Evolutionary conservation across 1,140 invertebrate genomes (phyloP).

Genomic region (Magallana gigas): DNA sequence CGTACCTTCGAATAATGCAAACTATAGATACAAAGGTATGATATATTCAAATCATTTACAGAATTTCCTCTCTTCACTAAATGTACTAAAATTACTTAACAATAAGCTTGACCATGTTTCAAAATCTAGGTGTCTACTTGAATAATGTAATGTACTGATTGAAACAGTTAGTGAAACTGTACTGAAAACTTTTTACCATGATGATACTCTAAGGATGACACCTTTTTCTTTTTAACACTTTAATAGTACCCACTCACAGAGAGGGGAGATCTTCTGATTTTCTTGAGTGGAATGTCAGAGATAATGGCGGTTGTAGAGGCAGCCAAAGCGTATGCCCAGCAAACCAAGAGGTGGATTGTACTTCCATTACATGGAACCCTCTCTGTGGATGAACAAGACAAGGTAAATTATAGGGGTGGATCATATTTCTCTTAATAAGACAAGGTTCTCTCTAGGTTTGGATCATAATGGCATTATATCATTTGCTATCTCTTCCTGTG

Average conservation of each 20-base stretch:
- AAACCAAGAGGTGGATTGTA: constrained; percentile 94
- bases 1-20: constrained; percentile 95
- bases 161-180: no score
- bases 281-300: constrained; percentile 97
- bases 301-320: constrained; percentile 95
- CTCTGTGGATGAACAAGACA: constrained; percentile 96
- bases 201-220: no score
- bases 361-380: constrained; percentile 95
- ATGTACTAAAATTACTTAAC: no score
- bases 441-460: no score
- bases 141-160: no score
- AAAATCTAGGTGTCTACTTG: no score
- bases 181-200: no score
- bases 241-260: constrained; percentile 84
- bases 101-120: no score
- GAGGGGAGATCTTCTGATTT: constrained; percentile 97
- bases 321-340: constrained; percentile 89
- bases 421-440: background rate
- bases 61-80: no score
- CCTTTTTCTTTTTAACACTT: background rate
- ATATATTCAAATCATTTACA: no score
- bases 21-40: constrained; percentile 92
- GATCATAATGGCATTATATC: no score
- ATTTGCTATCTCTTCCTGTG: no score
- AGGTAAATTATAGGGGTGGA: constrained; percentile 81